A percentile compares a stretch with the other conserved stretches of the same genome.
These are phyloP conservation scores for Xenops minutus DNA, from an alignment of 2,797 vertebrate genomes.

Conservation along the genomic window DNA sequence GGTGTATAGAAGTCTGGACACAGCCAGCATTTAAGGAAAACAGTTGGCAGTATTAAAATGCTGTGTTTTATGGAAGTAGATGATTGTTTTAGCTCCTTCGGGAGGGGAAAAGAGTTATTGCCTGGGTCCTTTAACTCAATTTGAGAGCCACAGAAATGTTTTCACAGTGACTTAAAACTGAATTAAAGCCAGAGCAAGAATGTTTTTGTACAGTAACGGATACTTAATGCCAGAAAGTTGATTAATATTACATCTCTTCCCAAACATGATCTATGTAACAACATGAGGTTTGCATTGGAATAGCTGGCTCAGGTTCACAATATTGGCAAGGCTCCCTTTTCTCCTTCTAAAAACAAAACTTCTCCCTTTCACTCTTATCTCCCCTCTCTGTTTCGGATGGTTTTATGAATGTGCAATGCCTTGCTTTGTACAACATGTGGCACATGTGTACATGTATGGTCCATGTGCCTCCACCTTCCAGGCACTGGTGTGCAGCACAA, in stretches of 20 bases:
- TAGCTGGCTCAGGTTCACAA: conserved; percentile 41
- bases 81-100: conserved; percentile 32
- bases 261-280: conserved; percentile 48
- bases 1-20: neutral
- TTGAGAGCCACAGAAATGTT: conserved; percentile 72
- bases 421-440: neutral
- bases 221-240: conserved; percentile 59
- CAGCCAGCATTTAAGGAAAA: neutral
- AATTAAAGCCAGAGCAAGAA: conserved; percentile 70
- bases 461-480: neutral
- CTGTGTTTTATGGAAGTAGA: conserved; percentile 10
- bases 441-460: neutral
- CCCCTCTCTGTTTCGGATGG: neutral
- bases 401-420: neutral
- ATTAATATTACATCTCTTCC: conserved; percentile 61
- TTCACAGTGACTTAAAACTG: conserved; percentile 70
- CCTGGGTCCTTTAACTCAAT: conserved; percentile 46
- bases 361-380: conserved; percentile 41
- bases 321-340: conserved; percentile 36
- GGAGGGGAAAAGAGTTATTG: conserved; percentile 51
- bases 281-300: conserved; percentile 65
- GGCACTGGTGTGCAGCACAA: neutral
- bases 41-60: conserved; percentile 21
- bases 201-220: conserved; percentile 68
- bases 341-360: conserved; percentile 41